Evolutionary conservation across 2,113 vertebrate genomes (phyloP).

Genomic region (Geococcyx californianus): DNA sequence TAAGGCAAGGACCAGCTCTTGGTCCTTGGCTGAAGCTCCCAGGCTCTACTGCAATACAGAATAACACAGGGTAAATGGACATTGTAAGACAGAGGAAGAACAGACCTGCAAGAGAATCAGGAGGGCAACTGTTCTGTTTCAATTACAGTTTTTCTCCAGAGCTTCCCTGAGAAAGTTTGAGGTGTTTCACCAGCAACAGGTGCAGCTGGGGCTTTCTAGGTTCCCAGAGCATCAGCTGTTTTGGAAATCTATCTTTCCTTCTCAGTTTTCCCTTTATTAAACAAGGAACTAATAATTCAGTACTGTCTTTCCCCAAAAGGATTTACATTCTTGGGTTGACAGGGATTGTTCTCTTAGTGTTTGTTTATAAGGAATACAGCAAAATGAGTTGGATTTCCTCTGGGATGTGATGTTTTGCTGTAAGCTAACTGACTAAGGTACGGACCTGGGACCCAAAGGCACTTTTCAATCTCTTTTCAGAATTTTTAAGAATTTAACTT

Average conservation of each 20-base stretch:
- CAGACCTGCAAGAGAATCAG: not conserved
- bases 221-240: not conserved
- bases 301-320: not conserved
- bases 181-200: not conserved
- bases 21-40: not conserved
- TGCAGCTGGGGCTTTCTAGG: not conserved
- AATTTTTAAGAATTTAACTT: not conserved
- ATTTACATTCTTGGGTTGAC: conserved; percentile 17
- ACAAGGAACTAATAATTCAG: not conserved
- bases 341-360: not conserved
- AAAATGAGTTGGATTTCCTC: conserved; percentile 1
- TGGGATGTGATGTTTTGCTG: not conserved
- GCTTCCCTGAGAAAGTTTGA: not conserved
- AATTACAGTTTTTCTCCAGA: not conserved
- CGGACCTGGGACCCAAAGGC: not conserved
- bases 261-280: not conserved
- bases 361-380: not conserved
- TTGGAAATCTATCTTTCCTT: not conserved
- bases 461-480: not conserved
- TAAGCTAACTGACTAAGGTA: not conserved
- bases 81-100: not conserved
- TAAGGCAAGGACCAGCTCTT: not conserved
- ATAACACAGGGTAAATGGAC: not conserved
- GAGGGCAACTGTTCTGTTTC: not conserved
- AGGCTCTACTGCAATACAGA: not conserved